Conservation (phyloP, 2,797 vertebrate genomes). For the Liparis tanakae region DNA sequence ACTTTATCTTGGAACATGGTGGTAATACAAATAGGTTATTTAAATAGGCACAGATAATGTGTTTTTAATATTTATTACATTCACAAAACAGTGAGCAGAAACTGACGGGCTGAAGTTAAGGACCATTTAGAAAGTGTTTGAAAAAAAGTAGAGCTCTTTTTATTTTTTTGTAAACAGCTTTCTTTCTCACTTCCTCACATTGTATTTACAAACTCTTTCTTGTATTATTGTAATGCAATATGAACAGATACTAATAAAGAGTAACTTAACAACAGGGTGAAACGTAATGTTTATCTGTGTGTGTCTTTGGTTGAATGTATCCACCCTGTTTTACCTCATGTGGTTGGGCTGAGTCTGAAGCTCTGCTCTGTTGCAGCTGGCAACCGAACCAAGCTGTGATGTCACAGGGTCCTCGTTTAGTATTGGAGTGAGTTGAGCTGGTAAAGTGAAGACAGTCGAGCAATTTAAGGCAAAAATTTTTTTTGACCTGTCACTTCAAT, state of each 20-base stretch:
- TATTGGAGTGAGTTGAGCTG: neutral
- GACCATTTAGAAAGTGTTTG: neutral
- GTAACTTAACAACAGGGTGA: too few species aligned
- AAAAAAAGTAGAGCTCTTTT: constrained; percentile 6
- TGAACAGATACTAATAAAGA: neutral
- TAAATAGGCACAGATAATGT: neutral
- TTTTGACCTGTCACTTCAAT: neutral
- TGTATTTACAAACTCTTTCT: neutral
- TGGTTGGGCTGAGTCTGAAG: neutral
- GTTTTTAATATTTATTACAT: neutral
- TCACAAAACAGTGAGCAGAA: neutral
- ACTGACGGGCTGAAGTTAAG: neutral
- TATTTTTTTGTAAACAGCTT: neutral
- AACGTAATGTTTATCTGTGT: too few species aligned
- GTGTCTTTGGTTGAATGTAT: neutral
- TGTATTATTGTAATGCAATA: neutral
- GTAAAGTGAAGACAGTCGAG: neutral
- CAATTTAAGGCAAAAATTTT: neutral
- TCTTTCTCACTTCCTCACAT: neutral
- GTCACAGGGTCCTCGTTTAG: neutral
- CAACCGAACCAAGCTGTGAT: neutral
- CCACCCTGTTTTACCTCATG: neutral
- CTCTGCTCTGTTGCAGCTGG: neutral
- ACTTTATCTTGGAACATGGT: constrained; percentile 1
- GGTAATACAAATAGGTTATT: neutral